A percentile compares a stretch with the other conserved stretches of the same genome.
phyloP scores from a whole-genome alignment of 2,113 vertebrate species.

The Centropus unirufus region DNA sequence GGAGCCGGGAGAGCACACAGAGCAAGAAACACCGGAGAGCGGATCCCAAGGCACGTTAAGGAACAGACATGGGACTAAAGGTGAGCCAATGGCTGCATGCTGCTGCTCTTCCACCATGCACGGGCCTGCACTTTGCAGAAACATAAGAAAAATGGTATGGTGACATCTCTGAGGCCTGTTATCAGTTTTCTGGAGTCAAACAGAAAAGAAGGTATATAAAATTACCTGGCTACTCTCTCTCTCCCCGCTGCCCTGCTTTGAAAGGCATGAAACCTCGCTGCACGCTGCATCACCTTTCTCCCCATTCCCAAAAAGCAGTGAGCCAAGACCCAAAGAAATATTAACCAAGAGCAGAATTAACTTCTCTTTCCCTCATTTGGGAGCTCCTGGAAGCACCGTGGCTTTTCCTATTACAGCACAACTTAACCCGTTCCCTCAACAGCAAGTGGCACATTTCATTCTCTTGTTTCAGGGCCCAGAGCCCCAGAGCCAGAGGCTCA shows the following conservation, averaged over 20 bases:
- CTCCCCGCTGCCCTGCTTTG: background rate
- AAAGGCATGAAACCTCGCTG: background rate
- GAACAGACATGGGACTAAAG: constrained; percentile 21
- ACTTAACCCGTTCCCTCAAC: background rate
- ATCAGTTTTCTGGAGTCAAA: background rate
- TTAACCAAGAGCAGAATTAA: background rate
- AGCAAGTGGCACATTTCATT: background rate
- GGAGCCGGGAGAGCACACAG: background rate
- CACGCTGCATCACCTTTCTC: background rate
- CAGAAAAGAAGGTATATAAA: background rate
- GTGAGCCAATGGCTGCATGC: constrained; percentile 53
- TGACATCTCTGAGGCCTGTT: background rate
- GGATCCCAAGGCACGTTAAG: background rate
- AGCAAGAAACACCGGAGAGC: background rate
- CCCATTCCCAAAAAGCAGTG: background rate
- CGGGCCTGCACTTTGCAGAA: background rate
- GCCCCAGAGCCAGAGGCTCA: constrained; percentile 13
- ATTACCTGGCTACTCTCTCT: background rate
- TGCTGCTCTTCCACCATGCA: background rate
- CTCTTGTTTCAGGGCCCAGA: background rate
- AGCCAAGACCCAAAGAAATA: background rate
- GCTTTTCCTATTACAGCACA: background rate
- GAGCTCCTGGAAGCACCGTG: background rate
- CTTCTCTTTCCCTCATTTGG: background rate
- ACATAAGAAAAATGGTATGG: background rate